Percentiles rank a stretch among this genome's conserved stretches.
Evolutionary conservation across 2,797 vertebrate genomes (phyloP).

Genomic region (Ispidina lecontei): DNA sequence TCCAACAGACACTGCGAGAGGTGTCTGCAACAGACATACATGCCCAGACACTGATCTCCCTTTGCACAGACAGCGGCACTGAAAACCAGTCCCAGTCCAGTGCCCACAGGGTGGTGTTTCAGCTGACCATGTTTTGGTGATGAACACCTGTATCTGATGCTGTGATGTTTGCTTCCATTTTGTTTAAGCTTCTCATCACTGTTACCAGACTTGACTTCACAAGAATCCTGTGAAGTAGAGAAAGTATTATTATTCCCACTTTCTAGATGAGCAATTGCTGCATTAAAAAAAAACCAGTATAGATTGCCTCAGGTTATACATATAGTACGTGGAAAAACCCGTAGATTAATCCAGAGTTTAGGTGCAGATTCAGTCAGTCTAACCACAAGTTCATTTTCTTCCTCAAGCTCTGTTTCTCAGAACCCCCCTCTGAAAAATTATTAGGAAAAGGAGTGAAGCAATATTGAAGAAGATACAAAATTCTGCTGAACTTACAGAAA

Average conservation of each 20-base stretch:
- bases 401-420: neutral
- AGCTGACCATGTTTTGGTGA: neutral
- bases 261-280: neutral
- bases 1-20: neutral
- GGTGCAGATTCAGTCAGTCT: neutral
- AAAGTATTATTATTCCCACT: neutral
- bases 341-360: neutral
- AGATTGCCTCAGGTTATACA: neutral
- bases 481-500: neutral
- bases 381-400: neutral
- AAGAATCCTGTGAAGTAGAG: neutral
- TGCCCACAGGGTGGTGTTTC: fast-evolving
- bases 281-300: neutral
- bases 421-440: neutral
- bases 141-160: neutral
- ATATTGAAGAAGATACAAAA: neutral
- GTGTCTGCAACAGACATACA: neutral
- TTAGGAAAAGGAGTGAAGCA: neutral
- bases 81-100: neutral
- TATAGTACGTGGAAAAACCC: neutral
- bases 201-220: neutral
- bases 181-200: neutral
- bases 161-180: neutral
- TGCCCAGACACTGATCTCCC: neutral
- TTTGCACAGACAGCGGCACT: neutral